Conservation (phyloP, 2,888 invertebrate genomes). For the Encarsia formosa region DNA sequence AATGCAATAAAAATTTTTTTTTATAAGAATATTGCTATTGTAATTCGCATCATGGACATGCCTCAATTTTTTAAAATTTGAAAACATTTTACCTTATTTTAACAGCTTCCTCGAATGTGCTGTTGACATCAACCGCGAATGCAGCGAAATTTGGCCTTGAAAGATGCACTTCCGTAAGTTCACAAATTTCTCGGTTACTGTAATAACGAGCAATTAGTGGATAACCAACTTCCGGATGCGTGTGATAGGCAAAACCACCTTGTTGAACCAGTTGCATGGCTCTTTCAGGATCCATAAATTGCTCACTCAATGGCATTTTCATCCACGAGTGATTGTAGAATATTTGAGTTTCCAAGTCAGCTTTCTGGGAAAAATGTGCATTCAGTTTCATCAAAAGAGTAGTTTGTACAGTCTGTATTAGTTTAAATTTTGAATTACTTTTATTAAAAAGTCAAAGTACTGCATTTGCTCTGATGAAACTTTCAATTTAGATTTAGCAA, state of each 20-base stretch:
- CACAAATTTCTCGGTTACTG: conserved; percentile 39
- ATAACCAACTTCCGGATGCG: conserved; percentile 39
- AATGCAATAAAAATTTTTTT: too few relatives aligned
- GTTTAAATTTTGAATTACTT: conserved; percentile 7
- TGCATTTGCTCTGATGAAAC: conserved; percentile 40
- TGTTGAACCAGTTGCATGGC: conserved; percentile 35
- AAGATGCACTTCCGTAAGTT: conserved; percentile 30
- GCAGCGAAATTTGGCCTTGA: conserved; percentile 15
- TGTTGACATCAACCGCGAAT: not conserved
- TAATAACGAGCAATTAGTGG: conserved; percentile 38
- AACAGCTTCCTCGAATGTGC: not conserved
- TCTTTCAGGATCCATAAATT: conserved; percentile 34
- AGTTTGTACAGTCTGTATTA: too few relatives aligned
- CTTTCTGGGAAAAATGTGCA: conserved; percentile 32
- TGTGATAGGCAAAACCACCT: conserved; percentile 42
- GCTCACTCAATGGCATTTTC: conserved; percentile 33
- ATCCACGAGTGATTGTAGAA: conserved; percentile 31
- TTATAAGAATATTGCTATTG: too few relatives aligned
- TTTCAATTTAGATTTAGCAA: conserved; percentile 36
- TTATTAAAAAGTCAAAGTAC: conserved; percentile 34
- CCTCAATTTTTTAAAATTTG: too few relatives aligned
- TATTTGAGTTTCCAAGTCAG: conserved; percentile 37
- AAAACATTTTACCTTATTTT: conserved; percentile 8
- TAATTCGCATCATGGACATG: too few relatives aligned
- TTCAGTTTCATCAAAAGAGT: too few relatives aligned